Evolutionary conservation across 2,797 vertebrate species (phyloP).

Genomic region (Ctenopoma kingsleyae): DNA sequence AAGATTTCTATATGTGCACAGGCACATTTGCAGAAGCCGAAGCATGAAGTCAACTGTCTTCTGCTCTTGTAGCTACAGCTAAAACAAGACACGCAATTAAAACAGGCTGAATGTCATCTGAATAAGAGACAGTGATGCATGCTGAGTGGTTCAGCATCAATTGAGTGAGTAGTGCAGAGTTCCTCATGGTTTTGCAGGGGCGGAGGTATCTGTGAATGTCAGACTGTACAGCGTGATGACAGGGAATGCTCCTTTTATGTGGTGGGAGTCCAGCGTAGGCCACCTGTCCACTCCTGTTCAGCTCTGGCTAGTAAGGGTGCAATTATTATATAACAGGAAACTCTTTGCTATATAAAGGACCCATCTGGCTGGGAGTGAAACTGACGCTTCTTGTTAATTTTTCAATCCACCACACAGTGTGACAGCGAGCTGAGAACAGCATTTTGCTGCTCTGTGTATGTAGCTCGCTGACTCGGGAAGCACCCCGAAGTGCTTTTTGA

Average conservation of each 20-base stretch:
- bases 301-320: neutral
- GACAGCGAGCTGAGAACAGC: slow-evolving; percentile 20
- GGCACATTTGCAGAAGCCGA: too few relatives aligned
- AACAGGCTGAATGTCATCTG: too few relatives aligned
- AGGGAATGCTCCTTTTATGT: neutral
- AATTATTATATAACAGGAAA: slow-evolving; percentile 23
- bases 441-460: slow-evolving; percentile 17
- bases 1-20: too few relatives aligned
- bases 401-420: slow-evolving; percentile 1
- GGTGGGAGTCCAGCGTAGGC: slow-evolving; percentile 13
- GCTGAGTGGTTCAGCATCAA: neutral
- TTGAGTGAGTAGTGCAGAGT: too few relatives aligned
- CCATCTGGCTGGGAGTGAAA: slow-evolving; percentile 30
- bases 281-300: slow-evolving; percentile 15
- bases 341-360: slow-evolving; percentile 21
- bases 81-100: too few relatives aligned
- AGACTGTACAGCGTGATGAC: neutral
- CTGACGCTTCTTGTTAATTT: slow-evolving; percentile 21
- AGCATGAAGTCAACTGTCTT: too few relatives aligned
- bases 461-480: neutral
- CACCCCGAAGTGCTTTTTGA: slow-evolving; percentile 32
- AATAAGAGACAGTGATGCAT: too few relatives aligned
- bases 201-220: neutral
- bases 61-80: too few relatives aligned
- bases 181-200: too few relatives aligned